Evolutionary conservation across 2,797 vertebrate genomes (phyloP).

Genomic region (Oryzias dopingdopingensis): DNA sequence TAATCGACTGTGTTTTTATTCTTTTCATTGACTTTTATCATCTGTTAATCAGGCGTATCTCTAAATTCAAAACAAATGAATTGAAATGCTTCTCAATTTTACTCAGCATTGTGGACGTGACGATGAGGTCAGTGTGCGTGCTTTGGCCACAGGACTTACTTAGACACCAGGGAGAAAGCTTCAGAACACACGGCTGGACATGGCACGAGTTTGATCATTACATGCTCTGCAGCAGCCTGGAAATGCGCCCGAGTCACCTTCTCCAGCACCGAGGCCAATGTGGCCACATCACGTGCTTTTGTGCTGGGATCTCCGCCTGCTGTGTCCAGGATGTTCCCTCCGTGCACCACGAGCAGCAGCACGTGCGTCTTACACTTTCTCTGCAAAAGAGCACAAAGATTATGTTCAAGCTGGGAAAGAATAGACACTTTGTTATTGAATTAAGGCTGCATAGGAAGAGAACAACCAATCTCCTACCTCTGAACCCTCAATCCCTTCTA

Average conservation of each 20-base stretch:
- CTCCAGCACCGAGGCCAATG: conserved; percentile 88
- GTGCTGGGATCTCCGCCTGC: conserved; percentile 84
- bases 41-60: neutral
- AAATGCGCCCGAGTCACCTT: conserved; percentile 91
- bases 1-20: no score
- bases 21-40: no score
- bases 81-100: conserved; percentile 7
- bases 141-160: conserved; percentile 78
- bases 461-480: conserved; percentile 77
- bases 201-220: conserved; percentile 89
- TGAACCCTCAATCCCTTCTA: conserved; percentile 88
- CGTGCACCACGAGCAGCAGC: conserved; percentile 91
- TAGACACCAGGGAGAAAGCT: conserved; percentile 93
- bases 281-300: conserved; percentile 87
- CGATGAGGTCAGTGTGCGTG: neutral
- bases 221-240: conserved; percentile 87
- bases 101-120: conserved; percentile 8
- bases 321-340: conserved; percentile 91
- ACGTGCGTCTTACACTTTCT: conserved; percentile 89
- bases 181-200: conserved; percentile 94
- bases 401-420: conserved; percentile 1
- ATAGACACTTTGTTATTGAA: conserved; percentile 3
- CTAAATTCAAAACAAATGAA: conserved; percentile 3
- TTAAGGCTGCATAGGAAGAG: neutral
- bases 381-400: conserved; percentile 34